These are phyloP conservation scores for Pseudorhombus dupliciocellatus DNA, from an alignment of 2,113 vertebrate species.

Conservation along the genomic window DNA sequence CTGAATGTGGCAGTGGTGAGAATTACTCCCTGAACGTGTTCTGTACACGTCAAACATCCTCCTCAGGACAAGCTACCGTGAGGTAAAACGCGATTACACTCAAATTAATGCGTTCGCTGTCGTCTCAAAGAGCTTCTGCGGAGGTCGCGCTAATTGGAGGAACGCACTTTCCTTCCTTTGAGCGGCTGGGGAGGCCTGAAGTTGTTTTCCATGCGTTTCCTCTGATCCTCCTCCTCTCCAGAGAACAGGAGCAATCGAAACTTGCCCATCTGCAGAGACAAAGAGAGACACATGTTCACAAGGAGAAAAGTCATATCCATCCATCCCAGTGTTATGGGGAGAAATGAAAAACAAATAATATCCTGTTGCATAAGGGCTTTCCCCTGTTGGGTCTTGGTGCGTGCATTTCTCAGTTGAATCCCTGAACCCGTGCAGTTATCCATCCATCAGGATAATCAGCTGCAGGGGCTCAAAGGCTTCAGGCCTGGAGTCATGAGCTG, in stretches of 20 bases:
- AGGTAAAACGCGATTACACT: constrained; percentile 20
- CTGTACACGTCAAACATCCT: constrained; percentile 17
- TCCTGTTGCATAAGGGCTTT: constrained; percentile 56
- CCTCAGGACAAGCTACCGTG: constrained; percentile 18
- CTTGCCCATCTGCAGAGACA: constrained; percentile 87
- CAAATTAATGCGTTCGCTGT: constrained; percentile 32
- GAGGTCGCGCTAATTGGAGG: constrained; percentile 84
- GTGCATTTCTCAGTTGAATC: constrained; percentile 67
- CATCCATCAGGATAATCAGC: constrained; percentile 68
- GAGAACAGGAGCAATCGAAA: constrained; percentile 90
- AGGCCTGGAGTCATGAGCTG: constrained; percentile 39
- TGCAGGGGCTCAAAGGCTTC: constrained; percentile 68
- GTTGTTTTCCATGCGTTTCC: constrained; percentile 93
- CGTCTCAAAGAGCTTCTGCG: constrained; percentile 12
- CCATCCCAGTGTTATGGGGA: background rate
- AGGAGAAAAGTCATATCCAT: background rate
- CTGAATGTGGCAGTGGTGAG: constrained; percentile 21
- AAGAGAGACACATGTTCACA: background rate
- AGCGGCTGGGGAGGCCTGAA: constrained; percentile 94
- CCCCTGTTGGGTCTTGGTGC: constrained; percentile 53
- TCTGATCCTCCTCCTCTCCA: constrained; percentile 86
- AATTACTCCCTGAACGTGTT: constrained; percentile 5
- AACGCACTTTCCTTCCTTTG: constrained; percentile 88
- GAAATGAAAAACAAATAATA: constrained; percentile 57
- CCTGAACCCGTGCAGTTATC: constrained; percentile 35